Evolutionary conservation across 2,888 invertebrate species (phyloP), one percentile per base, ranked within the genome.

Genomic region (Coleophora flavipennella): DNA sequence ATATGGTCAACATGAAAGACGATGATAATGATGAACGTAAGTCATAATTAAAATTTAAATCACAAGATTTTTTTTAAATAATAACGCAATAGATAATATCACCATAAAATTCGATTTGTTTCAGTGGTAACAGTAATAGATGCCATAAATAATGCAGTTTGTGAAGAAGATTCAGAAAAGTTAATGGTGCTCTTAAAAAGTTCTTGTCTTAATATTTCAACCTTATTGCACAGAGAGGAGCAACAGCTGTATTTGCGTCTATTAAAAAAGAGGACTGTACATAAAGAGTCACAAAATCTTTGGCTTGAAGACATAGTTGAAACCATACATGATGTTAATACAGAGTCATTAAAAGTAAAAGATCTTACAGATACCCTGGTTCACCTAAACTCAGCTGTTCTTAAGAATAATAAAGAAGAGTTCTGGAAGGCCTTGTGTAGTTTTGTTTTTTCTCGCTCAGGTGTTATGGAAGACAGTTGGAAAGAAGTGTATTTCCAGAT

Each of bases 1-100:
- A 90, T 47, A 77, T 87, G 62, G 89, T 91, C 1, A 91, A 92
- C 57, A 67, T 86, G 45, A 86, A 87, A 47, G 86, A 88, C 59
- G 89, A 89, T 53, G 85, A 87, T 50, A 83, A 81, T 65, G 86
- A 89, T 51, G 84, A 83, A 59, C 59, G 85, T 85, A 66, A 74
- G 84, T 75, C 48, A 39, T 4, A 25, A 20, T 34, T n/a, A 14
- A n/a, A 10, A 9, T 33, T 11, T 42, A 13, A 13, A 8, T 40
- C 67, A 35, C n/a, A n/a, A n/a, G n/a, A n/a, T n/a, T n/a, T n/a
- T n/a, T n/a, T n/a, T n/a, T n/a, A n/a, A n/a, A n/a, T n/a, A n/a
- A n/a, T n/a, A n/a, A n/a, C n/a, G n/a, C n/a, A n/a, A n/a, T n/a
- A n/a, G n/a, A n/a, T n/a, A 8, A 29, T 11, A 10, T 34, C 1